Conservation (phyloP, 53 echinoderm and acorn worm genomes). For the Glandiceps talaboti region DNA sequence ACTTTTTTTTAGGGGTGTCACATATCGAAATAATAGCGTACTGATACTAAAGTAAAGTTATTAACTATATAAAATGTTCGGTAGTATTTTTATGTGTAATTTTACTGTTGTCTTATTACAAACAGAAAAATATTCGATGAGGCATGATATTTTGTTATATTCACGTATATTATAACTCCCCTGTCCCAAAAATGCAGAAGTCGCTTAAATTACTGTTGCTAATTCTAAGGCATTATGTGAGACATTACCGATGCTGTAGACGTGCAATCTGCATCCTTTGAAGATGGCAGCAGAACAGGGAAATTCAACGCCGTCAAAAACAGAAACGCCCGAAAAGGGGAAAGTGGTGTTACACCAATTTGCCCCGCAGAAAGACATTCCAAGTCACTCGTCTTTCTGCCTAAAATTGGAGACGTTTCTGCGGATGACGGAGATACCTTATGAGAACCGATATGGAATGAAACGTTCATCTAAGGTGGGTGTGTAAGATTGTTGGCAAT, state of each 20-base stretch:
- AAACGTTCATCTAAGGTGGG: not conserved
- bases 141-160: too few species aligned
- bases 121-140: too few species aligned
- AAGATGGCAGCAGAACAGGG: not conserved
- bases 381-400: not conserved
- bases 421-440: not conserved
- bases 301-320: not conserved
- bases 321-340: not conserved
- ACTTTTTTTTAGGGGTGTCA: too few species aligned
- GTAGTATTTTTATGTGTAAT: too few species aligned
- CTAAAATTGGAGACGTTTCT: not conserved
- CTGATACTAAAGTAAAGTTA: too few species aligned
- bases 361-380: not conserved
- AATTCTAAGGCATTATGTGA: not conserved
- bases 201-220: not conserved
- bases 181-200: not conserved
- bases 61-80: too few species aligned
- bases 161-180: too few species aligned
- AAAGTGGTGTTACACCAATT: not conserved
- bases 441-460: not conserved
- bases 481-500: not conserved
- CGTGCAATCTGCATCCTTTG: not conserved
- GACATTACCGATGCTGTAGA: not conserved
- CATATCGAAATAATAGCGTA: too few species aligned
- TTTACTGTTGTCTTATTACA: too few species aligned